A percentile compares a stretch with the other conserved stretches of the same genome.
Evolutionary conservation across 2,888 invertebrate genomes (phyloP).

Genomic region (Rhagonycha lutea): DNA sequence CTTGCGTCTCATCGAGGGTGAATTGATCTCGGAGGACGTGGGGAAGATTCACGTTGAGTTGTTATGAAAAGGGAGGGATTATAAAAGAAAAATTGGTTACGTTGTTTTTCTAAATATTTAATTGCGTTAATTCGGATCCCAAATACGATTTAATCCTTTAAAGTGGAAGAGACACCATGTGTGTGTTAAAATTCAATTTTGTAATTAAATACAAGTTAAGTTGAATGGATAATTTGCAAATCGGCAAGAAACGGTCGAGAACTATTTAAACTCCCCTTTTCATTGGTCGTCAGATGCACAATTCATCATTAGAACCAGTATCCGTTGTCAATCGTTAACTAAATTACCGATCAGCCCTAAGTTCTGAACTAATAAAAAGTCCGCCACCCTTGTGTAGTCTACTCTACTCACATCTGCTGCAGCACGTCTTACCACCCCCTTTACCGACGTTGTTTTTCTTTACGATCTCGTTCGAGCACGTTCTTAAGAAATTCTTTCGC

Average conservation of each 20-base stretch:
- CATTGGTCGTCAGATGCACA: constrained; percentile 31
- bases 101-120: not conserved
- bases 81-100: constrained; percentile 5
- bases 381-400: constrained; percentile 25
- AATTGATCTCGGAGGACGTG: constrained; percentile 27
- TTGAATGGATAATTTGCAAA: constrained; percentile 32
- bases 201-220: constrained; percentile 22
- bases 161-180: constrained; percentile 11
- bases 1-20: constrained; percentile 28
- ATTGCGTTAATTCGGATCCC: not conserved
- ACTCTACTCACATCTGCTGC: constrained; percentile 31
- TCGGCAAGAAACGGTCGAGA: constrained; percentile 25
- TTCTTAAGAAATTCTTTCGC: constrained; percentile 12
- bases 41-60: constrained; percentile 15
- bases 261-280: constrained; percentile 28
- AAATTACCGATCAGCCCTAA: constrained; percentile 36
- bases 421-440: constrained; percentile 29
- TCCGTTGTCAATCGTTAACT: constrained; percentile 42
- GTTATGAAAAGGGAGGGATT: constrained; percentile 15
- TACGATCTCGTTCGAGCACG: constrained; percentile 16
- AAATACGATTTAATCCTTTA: not conserved
- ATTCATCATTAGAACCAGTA: constrained; percentile 34
- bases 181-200: constrained; percentile 22
- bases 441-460: constrained; percentile 23
- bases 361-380: constrained; percentile 37